A percentile compares a stretch with the other conserved stretches of the same genome.
These are phyloP conservation scores for Gandaritis pyraliata DNA, from an alignment of 2,888 invertebrate species.

Conservation along the genomic window DNA sequence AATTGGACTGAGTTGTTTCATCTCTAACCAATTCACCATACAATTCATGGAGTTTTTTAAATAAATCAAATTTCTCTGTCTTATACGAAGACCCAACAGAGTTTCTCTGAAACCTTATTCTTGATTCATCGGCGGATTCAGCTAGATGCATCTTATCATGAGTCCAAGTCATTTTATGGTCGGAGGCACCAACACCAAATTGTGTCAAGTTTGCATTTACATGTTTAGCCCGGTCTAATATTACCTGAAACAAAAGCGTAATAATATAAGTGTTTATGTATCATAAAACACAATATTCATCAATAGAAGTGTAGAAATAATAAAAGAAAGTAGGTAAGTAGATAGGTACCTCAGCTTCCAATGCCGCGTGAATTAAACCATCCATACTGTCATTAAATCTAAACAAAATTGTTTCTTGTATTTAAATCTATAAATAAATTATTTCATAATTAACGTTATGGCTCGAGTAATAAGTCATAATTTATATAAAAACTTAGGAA, in stretches of 20 bases:
- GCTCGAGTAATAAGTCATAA: slow-evolving; percentile 82
- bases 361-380: slow-evolving; percentile 85
- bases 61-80: slow-evolving; percentile 78
- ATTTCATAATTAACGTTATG: slow-evolving; percentile 76
- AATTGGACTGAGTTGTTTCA: slow-evolving; percentile 73
- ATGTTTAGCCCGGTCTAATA: slow-evolving; percentile 81
- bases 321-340: slow-evolving; percentile 69
- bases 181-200: slow-evolving; percentile 77
- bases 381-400: slow-evolving; percentile 83
- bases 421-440: slow-evolving; percentile 69
- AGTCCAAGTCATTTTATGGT: slow-evolving; percentile 83
- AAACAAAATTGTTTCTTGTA: slow-evolving; percentile 73
- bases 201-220: slow-evolving; percentile 77
- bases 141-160: slow-evolving; percentile 80
- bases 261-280: slow-evolving; percentile 3
- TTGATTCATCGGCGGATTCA: slow-evolving; percentile 79
- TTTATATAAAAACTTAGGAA: slow-evolving; percentile 77
- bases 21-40: slow-evolving; percentile 79
- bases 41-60: slow-evolving; percentile 80
- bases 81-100: slow-evolving; percentile 69
- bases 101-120: slow-evolving; percentile 78
- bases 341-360: slow-evolving; percentile 85
- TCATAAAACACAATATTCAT: not conserved
- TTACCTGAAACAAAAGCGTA: slow-evolving; percentile 70
- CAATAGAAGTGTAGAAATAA: slow-evolving; percentile 11